A percentile compares a stretch with the other conserved stretches of the same genome.
Conservation (phyloP, 2,113 vertebrate species). For the Martes martes region DNA sequence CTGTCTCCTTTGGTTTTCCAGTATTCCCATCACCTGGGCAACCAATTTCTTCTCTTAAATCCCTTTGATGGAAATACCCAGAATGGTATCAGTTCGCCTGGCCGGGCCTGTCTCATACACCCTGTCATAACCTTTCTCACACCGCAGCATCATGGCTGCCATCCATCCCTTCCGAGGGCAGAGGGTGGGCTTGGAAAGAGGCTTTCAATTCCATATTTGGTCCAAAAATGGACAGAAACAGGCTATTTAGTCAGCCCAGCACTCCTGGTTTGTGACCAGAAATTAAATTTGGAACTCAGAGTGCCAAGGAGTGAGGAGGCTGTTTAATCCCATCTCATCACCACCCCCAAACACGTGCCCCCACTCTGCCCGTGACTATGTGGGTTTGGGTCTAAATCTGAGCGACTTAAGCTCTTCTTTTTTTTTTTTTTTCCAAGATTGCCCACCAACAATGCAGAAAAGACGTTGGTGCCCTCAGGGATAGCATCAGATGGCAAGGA, state of each 20-base stretch:
- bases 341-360: background rate
- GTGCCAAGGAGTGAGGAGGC: background rate
- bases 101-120: accelerated
- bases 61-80: background rate
- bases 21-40: background rate
- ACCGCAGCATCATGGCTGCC: background rate
- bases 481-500: background rate
- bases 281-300: background rate
- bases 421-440: background rate
- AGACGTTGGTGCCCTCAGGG: background rate
- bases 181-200: background rate
- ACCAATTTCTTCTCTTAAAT: background rate
- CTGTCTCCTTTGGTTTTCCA: background rate
- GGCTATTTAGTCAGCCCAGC: background rate
- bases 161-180: background rate
- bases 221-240: background rate
- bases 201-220: background rate
- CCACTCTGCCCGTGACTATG: background rate
- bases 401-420: background rate
- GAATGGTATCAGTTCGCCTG: too few species aligned
- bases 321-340: background rate
- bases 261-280: background rate
- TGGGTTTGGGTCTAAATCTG: background rate
- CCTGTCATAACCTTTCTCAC: background rate
- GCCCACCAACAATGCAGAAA: background rate